phyloP scores from a whole-genome alignment of 2,888 invertebrate species.

The Macaria liturata region DNA sequence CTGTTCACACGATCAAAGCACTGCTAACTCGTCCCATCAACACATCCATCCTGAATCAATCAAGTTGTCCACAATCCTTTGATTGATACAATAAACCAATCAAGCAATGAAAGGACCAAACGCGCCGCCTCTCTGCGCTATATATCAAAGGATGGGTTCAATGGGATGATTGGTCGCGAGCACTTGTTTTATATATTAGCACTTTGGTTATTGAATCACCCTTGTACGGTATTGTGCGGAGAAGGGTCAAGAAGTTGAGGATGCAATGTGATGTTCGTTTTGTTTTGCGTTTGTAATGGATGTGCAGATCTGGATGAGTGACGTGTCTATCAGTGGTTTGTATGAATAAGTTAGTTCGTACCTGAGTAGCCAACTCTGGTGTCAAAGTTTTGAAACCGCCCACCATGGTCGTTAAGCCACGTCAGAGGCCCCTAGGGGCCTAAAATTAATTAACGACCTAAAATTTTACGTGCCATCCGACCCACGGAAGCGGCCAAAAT shows the following conservation, averaged over 20 bases:
- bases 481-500: no score
- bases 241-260: slow-evolving; percentile 2
- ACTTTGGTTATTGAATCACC: slow-evolving; percentile 20
- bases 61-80: slow-evolving; percentile 14
- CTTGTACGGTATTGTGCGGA: not conserved
- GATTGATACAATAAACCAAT: slow-evolving; percentile 11
- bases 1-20: slow-evolving; percentile 13
- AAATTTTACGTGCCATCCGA: no score
- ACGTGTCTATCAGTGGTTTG: no score
- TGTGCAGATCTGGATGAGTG: no score
- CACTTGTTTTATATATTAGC: slow-evolving; percentile 21
- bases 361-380: no score
- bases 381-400: no score
- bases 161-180: slow-evolving; percentile 14
- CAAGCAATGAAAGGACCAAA: slow-evolving; percentile 14
- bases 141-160: slow-evolving; percentile 18
- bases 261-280: slow-evolving; percentile 2
- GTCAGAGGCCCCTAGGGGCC: no score
- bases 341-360: no score
- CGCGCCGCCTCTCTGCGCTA: slow-evolving; percentile 8
- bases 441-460: no score
- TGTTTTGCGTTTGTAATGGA: not conserved
- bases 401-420: no score
- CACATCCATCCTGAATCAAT: slow-evolving; percentile 16
- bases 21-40: not conserved